These are phyloP conservation scores for Linyphia triangularis DNA, from an alignment of 2,888 invertebrate species.

Conservation along the genomic window DNA sequence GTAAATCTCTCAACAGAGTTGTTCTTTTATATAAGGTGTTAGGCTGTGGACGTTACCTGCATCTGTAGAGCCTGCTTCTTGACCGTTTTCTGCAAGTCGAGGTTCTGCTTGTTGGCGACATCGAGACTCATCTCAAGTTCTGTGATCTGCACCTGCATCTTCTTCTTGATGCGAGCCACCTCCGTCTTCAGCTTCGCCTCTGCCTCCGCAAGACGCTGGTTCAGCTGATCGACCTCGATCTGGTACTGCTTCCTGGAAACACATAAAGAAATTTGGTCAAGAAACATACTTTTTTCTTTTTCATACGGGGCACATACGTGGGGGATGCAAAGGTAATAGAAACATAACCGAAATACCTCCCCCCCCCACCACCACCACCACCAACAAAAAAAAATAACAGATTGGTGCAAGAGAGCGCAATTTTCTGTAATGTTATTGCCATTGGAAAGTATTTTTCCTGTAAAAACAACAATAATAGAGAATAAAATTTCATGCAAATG, in stretches of 20 bases:
- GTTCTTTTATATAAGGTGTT: too few relatives aligned
- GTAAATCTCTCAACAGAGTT: too few relatives aligned
- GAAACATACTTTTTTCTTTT: background rate
- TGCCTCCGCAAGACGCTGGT: slow-evolving; percentile 95
- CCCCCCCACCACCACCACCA: too few relatives aligned
- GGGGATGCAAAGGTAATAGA: too few relatives aligned
- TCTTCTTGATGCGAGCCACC: slow-evolving; percentile 98
- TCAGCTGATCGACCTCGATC: slow-evolving; percentile 98
- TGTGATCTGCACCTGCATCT: slow-evolving; percentile 97
- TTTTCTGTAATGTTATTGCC: too few relatives aligned
- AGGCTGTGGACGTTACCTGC: too few relatives aligned
- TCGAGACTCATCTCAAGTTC: slow-evolving; percentile 97
- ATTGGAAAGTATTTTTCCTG: too few relatives aligned
- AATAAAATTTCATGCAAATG: too few relatives aligned
- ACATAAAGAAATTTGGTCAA: background rate
- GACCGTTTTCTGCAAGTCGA: slow-evolving; percentile 97
- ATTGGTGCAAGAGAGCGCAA: too few relatives aligned
- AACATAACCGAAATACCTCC: too few relatives aligned
- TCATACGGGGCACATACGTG: background rate
- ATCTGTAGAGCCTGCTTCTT: slow-evolving; percentile 97
- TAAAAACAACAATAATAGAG: too few relatives aligned
- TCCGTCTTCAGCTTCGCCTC: slow-evolving; percentile 97
- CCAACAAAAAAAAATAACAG: too few relatives aligned
- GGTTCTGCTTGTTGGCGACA: slow-evolving; percentile 98
- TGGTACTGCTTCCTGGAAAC: slow-evolving; percentile 93